Conservation (phyloP, 1,140 invertebrate genomes). For the Thereuonema tuberculata region DNA sequence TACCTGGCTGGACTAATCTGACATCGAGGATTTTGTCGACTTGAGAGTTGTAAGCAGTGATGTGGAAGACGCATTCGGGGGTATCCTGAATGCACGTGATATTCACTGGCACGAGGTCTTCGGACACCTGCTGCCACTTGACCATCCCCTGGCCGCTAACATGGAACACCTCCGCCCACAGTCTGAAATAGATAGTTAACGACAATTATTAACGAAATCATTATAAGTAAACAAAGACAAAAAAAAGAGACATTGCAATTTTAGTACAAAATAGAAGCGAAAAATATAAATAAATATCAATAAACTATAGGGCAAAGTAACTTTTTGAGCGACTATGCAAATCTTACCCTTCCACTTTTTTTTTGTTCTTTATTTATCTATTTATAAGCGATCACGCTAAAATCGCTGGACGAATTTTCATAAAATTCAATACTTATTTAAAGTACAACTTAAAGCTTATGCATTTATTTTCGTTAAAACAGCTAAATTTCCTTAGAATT, state of each 20-base stretch:
- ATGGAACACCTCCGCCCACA: conserved; percentile 96
- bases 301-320: too few species aligned
- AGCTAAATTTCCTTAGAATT: too few species aligned
- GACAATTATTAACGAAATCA: too few species aligned
- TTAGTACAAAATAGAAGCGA: conserved; percentile 16
- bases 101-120: conserved; percentile 93
- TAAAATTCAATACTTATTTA: too few species aligned
- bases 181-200: conserved; percentile 53
- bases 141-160: conserved; percentile 77
- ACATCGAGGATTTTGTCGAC: conserved; percentile 97
- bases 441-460: too few species aligned
- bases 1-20: conserved; percentile 89
- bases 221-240: not conserved
- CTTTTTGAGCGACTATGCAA: too few species aligned
- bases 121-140: conserved; percentile 93
- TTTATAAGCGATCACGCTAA: too few species aligned
- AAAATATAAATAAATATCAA: conserved; percentile 2
- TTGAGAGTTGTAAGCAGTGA: conserved; percentile 95
- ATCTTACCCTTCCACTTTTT: too few species aligned
- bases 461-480: too few species aligned
- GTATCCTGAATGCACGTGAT: conserved; percentile 85
- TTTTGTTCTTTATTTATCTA: too few species aligned
- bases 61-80: conserved; percentile 91
- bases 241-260: not conserved
- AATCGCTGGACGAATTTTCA: too few species aligned